These are phyloP conservation scores for Cranoglanis bouderius DNA, from an alignment of 2,113 vertebrate genomes.

Conservation along the genomic window DNA sequence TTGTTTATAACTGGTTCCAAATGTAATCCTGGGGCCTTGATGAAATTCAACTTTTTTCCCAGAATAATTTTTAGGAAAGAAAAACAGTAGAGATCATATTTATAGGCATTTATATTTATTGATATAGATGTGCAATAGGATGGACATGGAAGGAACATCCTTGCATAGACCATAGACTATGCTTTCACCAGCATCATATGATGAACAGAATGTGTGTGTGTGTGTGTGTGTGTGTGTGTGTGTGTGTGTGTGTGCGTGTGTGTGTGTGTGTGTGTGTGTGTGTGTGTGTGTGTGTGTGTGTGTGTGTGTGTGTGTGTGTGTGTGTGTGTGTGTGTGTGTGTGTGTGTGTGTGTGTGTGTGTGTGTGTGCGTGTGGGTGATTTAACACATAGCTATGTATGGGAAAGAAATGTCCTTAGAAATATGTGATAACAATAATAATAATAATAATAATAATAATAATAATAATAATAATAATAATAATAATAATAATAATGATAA, in stretches of 20 bases:
- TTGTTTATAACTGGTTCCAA: not conserved
- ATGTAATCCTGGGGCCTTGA: not conserved
- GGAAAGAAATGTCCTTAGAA: slow-evolving; percentile 6
- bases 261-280: not conserved
- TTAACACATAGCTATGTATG: slow-evolving; percentile 26
- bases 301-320: slow-evolving; percentile 31
- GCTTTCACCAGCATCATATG: slow-evolving; percentile 77
- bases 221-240: slow-evolving; percentile 34
- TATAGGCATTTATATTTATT: slow-evolving; percentile 95
- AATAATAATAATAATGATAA: slow-evolving; percentile 42
- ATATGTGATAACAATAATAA: slow-evolving; percentile 32
- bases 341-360: no score
- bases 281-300: no score
- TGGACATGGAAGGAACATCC: slow-evolving; percentile 80
- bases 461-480: slow-evolving; percentile 46
- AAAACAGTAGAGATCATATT: slow-evolving; percentile 67
- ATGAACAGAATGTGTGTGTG: slow-evolving; percentile 65
- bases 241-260: slow-evolving; percentile 25
- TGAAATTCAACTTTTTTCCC: not conserved
- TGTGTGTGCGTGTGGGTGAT: slow-evolving; percentile 27
- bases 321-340: not conserved
- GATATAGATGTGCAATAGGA: slow-evolving; percentile 84
- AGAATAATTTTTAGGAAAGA: slow-evolving; percentile 16
- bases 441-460: slow-evolving; percentile 48
- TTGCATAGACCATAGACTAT: slow-evolving; percentile 89